phyloP scores from a whole-genome alignment of 1,140 invertebrate genomes.

The Melitaea cinxia region DNA sequence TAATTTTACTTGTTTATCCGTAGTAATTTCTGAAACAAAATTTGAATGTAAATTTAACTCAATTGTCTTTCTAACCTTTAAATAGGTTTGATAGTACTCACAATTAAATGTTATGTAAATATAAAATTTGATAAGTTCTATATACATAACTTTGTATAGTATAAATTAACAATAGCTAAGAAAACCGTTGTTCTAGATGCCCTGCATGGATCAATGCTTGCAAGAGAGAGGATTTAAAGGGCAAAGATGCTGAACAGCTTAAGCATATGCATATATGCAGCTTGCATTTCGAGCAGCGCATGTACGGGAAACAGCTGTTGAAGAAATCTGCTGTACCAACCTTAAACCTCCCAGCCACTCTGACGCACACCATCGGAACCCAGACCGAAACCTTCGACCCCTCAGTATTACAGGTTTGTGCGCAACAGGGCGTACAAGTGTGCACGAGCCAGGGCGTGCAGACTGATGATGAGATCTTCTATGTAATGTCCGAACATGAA shows the following conservation, averaged over 20 bases:
- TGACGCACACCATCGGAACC: conserved; percentile 11
- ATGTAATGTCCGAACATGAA: not conserved
- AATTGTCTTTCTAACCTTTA: too few species aligned
- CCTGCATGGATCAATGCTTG: conserved; percentile 28
- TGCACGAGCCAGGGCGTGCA: conserved; percentile 35
- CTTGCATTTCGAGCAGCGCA: conserved; percentile 36
- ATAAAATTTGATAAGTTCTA: not conserved
- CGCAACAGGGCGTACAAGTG: conserved; percentile 28
- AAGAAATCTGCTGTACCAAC: conserved; percentile 37
- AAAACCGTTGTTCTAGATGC: not conserved
- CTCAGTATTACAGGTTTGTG: conserved; percentile 20
- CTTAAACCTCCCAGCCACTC: conserved; percentile 17
- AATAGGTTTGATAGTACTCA: too few species aligned
- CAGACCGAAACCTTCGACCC: conserved; percentile 25
- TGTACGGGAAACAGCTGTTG: conserved; percentile 37
- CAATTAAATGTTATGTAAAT: too few species aligned
- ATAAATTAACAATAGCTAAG: not conserved
- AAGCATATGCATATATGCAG: conserved; percentile 36
- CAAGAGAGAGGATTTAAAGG: conserved; percentile 29
- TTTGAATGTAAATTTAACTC: too few species aligned
- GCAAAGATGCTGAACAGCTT: conserved; percentile 30
- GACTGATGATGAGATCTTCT: conserved; percentile 15
- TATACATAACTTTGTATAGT: not conserved
- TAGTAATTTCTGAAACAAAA: too few species aligned
- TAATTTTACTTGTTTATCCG: too few species aligned